Evolutionary conservation across 2,797 vertebrate species (phyloP), one percentile per base, ranked within the genome.

Genomic region (Premnoplex brunnescens): DNA sequence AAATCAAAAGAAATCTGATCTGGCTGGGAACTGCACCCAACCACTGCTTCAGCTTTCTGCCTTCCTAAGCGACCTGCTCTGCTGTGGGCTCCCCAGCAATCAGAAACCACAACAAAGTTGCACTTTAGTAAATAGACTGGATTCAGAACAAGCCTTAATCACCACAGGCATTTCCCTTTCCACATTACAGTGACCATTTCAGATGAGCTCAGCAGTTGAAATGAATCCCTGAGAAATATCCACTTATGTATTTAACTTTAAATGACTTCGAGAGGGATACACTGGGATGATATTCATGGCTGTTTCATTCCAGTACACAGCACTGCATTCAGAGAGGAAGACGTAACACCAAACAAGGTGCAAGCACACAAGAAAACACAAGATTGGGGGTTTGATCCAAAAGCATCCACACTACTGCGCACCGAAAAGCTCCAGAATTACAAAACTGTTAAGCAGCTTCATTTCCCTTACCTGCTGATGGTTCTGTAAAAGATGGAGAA

Each of bases 391-490:
- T 77, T 90, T 64, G 22, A 24, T 43, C 30, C 62, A 82, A 88
- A 89, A 59, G 30, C 44, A 84, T 72, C 12, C 39, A 28, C 1
- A 1, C 64, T 37, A 60, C 9, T 56, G 23, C 62, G 32, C 39
- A 81, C 23, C 28, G n/a, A 41, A 67, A 85, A 81, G 0, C 26
- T 76, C 41, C 19, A 48, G 7, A 58, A 69, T 30, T 52, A 27
- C n/a, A 71, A 59, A 37, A 67, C 14, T 39, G 7, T 28, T 49
- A 63, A 63, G 9, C 24, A 52, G 34, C 8, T 74, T 19, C 0
- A 2, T 21, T 59, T 91, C 30, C 7, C 97, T 98, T 98, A 99
- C 99, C 99, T 99, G 97, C 9, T 96, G 95, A 81, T 87, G 78
- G 34, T 93, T 97, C 94, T 94, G 97, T 68, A 98, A 91, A 87